Evolutionary conservation across 2,797 vertebrate genomes (phyloP).

Genomic region (Pseudotriccus pelzelni): DNA sequence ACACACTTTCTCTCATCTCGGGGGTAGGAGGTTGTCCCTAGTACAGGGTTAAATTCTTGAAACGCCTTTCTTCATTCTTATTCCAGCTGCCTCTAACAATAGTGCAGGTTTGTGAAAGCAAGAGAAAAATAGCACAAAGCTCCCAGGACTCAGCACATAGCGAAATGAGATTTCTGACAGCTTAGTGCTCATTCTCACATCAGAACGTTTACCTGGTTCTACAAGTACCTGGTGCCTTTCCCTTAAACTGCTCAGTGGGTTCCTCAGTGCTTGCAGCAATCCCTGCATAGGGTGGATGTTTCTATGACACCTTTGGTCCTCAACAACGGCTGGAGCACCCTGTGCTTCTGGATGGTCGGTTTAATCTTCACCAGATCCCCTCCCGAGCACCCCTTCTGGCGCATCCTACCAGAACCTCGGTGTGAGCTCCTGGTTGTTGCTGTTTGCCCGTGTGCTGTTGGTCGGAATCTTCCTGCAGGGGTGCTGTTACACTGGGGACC

Average conservation of each 20-base stretch:
- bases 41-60: not conserved
- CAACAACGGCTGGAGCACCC: not conserved
- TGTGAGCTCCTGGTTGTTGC: not conserved
- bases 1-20: not conserved
- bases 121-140: not conserved
- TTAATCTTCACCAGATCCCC: not conserved
- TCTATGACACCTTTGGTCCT: not conserved
- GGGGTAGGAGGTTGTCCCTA: not conserved
- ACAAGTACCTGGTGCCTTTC: not conserved
- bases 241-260: not conserved
- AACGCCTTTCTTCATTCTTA: not conserved
- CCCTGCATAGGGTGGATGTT: accelerated
- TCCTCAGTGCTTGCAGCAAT: not conserved
- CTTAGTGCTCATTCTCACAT: not conserved
- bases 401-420: not conserved
- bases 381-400: not conserved
- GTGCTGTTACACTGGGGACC: not conserved
- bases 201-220: not conserved
- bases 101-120: not conserved
- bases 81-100: not conserved
- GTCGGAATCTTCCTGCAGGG: not conserved
- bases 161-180: not conserved
- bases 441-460: not conserved
- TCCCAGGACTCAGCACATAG: not conserved
- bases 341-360: not conserved